Base-by-base conservation (phyloP, 2,797 vertebrate species). In the Sebastes oblongus region DNA sequence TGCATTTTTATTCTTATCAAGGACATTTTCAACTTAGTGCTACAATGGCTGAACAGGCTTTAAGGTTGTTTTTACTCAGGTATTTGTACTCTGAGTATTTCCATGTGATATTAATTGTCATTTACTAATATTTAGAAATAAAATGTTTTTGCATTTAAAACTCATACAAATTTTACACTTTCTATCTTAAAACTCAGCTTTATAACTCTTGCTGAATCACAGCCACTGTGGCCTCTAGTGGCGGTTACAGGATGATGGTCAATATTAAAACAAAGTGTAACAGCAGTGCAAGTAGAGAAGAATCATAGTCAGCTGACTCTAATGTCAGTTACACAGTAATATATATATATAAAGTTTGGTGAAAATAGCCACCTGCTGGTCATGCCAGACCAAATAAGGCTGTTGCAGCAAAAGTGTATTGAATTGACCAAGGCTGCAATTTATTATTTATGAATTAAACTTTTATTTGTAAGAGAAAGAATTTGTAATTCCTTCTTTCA, bases 221-320 rank as follows among this genome's bases (percentile, higher is more conserved):
- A 39, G 61, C 6, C 11, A 66, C 8, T 66, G 52, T 59, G 24
- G 55, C 80, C 80, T 72, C 54, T 72, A 76, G 66, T 67, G 73
- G 54, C 9, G 13, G 42, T 66, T 22, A 58, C 9, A 58, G 16
- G 13, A 30, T 52, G 7, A 30, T 55, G 25, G 52, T 66, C 22
- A 22, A 9, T 7, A 7, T 5, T 6, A 18, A 46, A 61, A 58
- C 61, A 55, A 24, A 16, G n/a, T 67, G 25, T 30, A 61, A 34
- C 39, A 42, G 39, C 3, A 36, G 12, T 0, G 12, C 36, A 30
- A 32, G 55, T 25, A 25, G 55, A 13, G 60, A 61, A 61, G 20
- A n/a, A 61, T 61, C 30, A 11, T 34, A 61, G 18, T 61, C 32
- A 0, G 10, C 30, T 34, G 29, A 32, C 30, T 61, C 16, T n/a